A percentile compares a stretch with the other conserved stretches of the same genome.
These are phyloP conservation scores for Chironomus tepperi DNA, from an alignment of 1,140 invertebrate species.

Conservation along the genomic window DNA sequence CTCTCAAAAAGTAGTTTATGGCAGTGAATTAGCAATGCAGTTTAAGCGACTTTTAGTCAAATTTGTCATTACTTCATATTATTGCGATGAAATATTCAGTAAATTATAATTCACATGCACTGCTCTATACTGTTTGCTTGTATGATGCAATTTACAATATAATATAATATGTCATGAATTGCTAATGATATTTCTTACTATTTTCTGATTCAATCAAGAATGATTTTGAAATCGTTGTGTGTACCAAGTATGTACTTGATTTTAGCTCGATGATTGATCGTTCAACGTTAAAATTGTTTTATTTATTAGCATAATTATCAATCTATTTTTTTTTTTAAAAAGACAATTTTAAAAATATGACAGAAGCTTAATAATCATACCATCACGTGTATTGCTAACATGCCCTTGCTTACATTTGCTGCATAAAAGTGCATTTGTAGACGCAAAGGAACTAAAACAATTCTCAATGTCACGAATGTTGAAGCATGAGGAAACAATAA, in stretches of 20 bases:
- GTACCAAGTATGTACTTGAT: no score
- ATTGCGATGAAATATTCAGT: background rate
- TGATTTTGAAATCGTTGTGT: background rate
- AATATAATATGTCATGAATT: slow-evolving; percentile 14
- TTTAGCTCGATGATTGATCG: no score
- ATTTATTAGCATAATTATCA: no score
- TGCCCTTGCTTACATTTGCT: no score
- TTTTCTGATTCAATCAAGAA: slow-evolving; percentile 8
- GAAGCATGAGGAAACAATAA: slow-evolving; percentile 20
- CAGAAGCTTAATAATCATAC: no score
- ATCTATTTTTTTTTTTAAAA: no score
- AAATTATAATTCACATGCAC: background rate
- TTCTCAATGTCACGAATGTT: slow-evolving; percentile 19
- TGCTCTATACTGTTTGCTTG: background rate
- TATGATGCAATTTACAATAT: background rate
- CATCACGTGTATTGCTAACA: background rate
- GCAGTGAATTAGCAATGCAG: background rate
- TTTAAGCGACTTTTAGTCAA: slow-evolving; percentile 10
- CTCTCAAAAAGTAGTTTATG: background rate
- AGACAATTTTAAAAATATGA: no score
- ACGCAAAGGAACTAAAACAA: background rate
- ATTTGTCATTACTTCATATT: background rate
- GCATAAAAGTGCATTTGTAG: background rate
- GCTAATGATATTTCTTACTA: background rate
- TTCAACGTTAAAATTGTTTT: no score